phyloP scores from a whole-genome alignment of 92 coral and sea anemone genomes.

The Palythoa caribaeorum region DNA sequence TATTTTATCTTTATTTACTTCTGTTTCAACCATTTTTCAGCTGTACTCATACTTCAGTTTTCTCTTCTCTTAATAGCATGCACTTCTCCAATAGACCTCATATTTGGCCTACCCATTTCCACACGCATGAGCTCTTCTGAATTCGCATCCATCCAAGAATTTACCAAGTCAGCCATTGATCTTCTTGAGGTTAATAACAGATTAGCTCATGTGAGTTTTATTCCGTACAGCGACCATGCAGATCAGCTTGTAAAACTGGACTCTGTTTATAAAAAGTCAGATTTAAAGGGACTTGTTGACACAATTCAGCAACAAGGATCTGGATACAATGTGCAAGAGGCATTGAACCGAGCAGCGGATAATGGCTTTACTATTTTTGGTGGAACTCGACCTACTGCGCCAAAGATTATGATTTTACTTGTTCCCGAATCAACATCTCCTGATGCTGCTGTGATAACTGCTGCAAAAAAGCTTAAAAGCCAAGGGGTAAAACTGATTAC shows the following conservation, averaged over 20 bases:
- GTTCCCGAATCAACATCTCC: constrained; percentile 68
- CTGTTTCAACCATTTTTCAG: neutral
- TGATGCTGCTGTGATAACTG: constrained; percentile 58
- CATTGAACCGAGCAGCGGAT: constrained; percentile 69
- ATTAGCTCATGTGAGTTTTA: constrained; percentile 74
- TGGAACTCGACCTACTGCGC: constrained; percentile 85
- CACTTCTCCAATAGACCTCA: constrained; percentile 71
- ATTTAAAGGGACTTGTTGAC: constrained; percentile 42
- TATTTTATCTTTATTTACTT: neutral
- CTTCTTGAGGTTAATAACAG: constrained; percentile 69
- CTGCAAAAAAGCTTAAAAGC: constrained; percentile 74
- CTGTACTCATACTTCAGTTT: neutral
- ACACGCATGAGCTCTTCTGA: constrained; percentile 48
- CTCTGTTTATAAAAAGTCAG: constrained; percentile 48
- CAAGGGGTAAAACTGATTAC: constrained; percentile 82
- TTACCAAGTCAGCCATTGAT: constrained; percentile 50
- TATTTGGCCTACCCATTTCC: constrained; percentile 79
- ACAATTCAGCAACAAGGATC: constrained; percentile 60
- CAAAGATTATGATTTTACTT: constrained; percentile 78
- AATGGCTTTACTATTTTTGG: constrained; percentile 84
- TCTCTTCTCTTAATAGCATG: constrained; percentile 65
- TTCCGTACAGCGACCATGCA: constrained; percentile 70
- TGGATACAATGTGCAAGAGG: constrained; percentile 57
- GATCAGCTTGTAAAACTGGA: constrained; percentile 62
- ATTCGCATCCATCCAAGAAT: constrained; percentile 48